Percentiles rank a stretch among this genome's conserved stretches.
These are phyloP conservation scores for Acrocera orbiculus DNA, from an alignment of 2,888 invertebrate genomes.

Conservation along the genomic window DNA sequence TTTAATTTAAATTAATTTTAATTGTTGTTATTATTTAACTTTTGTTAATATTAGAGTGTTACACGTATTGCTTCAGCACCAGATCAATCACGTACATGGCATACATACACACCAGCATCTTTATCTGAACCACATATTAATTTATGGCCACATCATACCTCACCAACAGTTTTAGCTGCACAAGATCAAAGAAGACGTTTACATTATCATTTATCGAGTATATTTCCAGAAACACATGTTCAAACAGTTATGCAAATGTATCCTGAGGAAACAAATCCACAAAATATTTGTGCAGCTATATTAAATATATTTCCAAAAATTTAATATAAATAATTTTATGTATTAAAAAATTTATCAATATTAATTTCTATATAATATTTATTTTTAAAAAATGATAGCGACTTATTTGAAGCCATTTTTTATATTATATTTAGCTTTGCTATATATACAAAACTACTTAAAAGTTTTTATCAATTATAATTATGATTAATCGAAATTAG, in stretches of 20 bases:
- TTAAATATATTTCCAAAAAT: conserved; percentile 51
- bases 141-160: conserved; percentile 27
- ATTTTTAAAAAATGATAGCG: neutral
- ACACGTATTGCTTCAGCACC: conserved; percentile 60
- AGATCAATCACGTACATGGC: conserved; percentile 40
- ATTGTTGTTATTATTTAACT: neutral
- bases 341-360: neutral
- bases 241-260: conserved; percentile 69
- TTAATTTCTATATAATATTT: conserved; percentile 3
- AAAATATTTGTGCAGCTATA: conserved; percentile 75
- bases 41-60: conserved; percentile 33
- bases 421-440: too few relatives aligned
- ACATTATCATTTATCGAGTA: conserved; percentile 75
- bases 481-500: too few relatives aligned
- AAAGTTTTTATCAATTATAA: too few relatives aligned
- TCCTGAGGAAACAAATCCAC: conserved; percentile 78
- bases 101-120: conserved; percentile 28
- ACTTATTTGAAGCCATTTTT: neutral
- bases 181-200: conserved; percentile 54
- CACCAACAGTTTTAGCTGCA: conserved; percentile 12
- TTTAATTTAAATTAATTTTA: neutral
- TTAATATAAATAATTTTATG: conserved; percentile 16
- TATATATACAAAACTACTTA: too few relatives aligned
- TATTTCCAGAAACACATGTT: conserved; percentile 86
- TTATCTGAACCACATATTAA: conserved; percentile 50